Evolutionary conservation across 1,140 invertebrate genomes (phyloP), one percentile per base, ranked within the genome.

Genomic region (Drosophila albomicans): DNA sequence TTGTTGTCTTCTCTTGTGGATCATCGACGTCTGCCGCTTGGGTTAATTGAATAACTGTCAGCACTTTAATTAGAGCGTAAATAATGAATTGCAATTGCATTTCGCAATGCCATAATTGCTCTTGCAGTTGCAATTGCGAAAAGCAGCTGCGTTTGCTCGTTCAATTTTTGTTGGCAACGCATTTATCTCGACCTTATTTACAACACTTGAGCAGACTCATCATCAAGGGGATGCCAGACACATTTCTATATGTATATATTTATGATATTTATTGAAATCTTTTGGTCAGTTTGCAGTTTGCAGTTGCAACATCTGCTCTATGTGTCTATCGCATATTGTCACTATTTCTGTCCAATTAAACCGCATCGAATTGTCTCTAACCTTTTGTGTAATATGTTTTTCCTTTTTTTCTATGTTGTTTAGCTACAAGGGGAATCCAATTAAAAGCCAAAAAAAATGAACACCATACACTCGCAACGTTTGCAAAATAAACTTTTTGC

Each of bases 31-130:
- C 41, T 51, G 52, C 20, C 20, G 45, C 59, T 72, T 82, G 69
- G 77, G 84, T 71, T 89, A 89, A 89, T 89, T 89, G 85, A 89
- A 89, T 81, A 79, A 85, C 85, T 89, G 85, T 89, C 85, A 89
- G 78, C 85, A 89, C 81, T 76, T 81, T 89, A 85, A 89, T 82
- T 85, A 89, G 86, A 89, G 85, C 85, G 69, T 89, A 85, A 88
- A 88, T 77, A 85, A 89, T 84, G 81, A 72, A 82, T 67, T 75
- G 74, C 76, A 82, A 84, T 78, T 57, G 58, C 52, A 28, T 62
- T 35, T 16, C 66, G 82, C 68, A 88, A 88, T 87, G 84, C 78
- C 85, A 87, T 87, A 87, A 87, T 87, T 87, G 71, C 64, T 25
- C 16, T 49, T 15, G 68, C 66, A 46, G 35, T 52, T 28, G 67